Base-by-base conservation (phyloP, 2,888 invertebrate genomes). In the Mystacides longicornis region DNA sequence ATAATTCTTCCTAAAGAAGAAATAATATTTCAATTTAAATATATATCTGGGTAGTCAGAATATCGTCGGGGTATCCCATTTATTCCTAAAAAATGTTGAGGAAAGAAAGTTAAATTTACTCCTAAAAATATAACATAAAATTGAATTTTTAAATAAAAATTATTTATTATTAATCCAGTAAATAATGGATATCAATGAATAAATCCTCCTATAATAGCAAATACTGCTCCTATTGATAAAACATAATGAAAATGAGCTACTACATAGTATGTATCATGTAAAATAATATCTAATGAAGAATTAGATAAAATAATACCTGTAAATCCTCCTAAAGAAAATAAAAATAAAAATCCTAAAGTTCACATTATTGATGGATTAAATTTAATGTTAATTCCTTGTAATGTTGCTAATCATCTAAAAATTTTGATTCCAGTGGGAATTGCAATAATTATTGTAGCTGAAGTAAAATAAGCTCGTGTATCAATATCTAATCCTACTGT, bases 401-500 rank as follows among this genome's bases (percentile, higher is more conserved):
- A 62, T 14, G 86, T 86, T 1, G 85, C 83, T 72, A 87, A 65
- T 81, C 87, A 89, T 23, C 86, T 84, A 72, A 89, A 89, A 74
- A 90, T 80, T 81, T 89, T 89, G 79, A 90, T 86, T 63, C 88
- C 89, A 18, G 89, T 90, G 0, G 89, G 89, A 0, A 90, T 81
- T 1, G 87, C 89, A 87, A 90, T 90, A 80, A 90, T 86, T 82
- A 89, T 89, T 18, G 89, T 90, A 0, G 87, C 88, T 47, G 89
- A 84, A 0, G 88, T 89, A 70, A 90, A 90, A 69, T 89, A 90
- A 20, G 89, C 88, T 71, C 88, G 86, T 0, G 87, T 87, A 71
- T 89, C 88, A 57, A 89, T 82, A 72, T 89, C 88, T 81, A 90
- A 84, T 1, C 89, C 89, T 31, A 89, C 83, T 2, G 88, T 89